These are phyloP conservation scores for Phrynosoma blainvillii DNA, from an alignment of 2,113 vertebrate genomes.

Conservation along the genomic window DNA sequence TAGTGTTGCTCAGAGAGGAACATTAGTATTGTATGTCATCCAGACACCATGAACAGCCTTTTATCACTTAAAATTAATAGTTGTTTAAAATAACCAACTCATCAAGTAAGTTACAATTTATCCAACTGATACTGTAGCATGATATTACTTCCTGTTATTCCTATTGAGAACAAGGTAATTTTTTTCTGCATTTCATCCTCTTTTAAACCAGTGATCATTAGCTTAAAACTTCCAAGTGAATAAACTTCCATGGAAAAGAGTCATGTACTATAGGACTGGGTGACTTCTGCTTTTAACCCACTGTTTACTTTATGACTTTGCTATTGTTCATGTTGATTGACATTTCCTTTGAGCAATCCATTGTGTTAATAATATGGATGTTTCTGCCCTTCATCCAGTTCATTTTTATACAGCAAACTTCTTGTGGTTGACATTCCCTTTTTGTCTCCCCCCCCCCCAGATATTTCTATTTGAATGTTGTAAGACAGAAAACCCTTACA, in stretches of 20 bases:
- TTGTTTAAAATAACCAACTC: neutral
- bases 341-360: conserved; percentile 38
- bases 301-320: conserved; percentile 61
- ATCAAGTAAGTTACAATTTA: neutral
- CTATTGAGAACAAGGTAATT: neutral
- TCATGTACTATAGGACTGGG: neutral
- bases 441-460: neutral
- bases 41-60: neutral
- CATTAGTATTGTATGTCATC: neutral
- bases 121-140: neutral
- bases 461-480: conserved; percentile 53
- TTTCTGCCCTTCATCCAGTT: conserved; percentile 36
- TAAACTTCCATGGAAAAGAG: conserved; percentile 25
- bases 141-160: neutral
- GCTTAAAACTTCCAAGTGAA: conserved; percentile 23
- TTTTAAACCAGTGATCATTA: conserved; percentile 26
- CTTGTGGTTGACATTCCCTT: conserved; percentile 34
- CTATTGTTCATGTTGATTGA: conserved; percentile 49
- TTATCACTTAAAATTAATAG: conserved; percentile 16
- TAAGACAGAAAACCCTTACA: conserved; percentile 4
- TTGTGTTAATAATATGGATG: conserved; percentile 65
- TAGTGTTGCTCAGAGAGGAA: neutral
- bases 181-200: conserved; percentile 23
- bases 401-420: conserved; percentile 54
- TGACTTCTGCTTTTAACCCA: conserved; percentile 48